Percentiles rank a stretch among this genome's conserved stretches.
These are phyloP conservation scores for Drosophila engyochracea DNA, from an alignment of 2,888 invertebrate species.

Conservation along the genomic window DNA sequence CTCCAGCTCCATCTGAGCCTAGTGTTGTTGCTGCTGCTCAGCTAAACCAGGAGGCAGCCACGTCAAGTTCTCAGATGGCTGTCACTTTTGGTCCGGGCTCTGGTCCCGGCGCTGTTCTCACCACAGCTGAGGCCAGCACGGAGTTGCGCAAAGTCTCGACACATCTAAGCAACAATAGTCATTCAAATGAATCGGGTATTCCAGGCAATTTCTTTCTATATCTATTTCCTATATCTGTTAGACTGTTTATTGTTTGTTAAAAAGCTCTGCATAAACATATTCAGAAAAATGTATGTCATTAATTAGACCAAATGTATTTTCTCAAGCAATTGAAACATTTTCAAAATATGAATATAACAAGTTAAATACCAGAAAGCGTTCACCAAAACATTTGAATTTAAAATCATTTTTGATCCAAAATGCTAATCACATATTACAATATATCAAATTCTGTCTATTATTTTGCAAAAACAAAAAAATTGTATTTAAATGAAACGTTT, in stretches of 20 bases:
- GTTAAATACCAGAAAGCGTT: not conserved
- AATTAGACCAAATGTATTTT: not conserved
- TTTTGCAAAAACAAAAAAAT: not conserved
- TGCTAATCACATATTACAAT: not conserved
- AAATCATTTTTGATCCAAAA: not conserved
- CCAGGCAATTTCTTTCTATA: constrained; percentile 21
- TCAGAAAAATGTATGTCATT: not conserved
- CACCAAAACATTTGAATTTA: not conserved
- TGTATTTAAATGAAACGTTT: too few relatives aligned
- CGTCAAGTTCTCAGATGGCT: constrained; percentile 25
- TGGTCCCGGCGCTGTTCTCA: constrained; percentile 6
- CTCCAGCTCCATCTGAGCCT: constrained; percentile 21
- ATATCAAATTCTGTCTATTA: not conserved
- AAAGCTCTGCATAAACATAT: not conserved
- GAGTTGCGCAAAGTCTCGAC: constrained; percentile 81
- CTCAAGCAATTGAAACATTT: not conserved
- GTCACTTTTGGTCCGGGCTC: not conserved
- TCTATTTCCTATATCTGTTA: constrained; percentile 1
- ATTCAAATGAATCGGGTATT: constrained; percentile 85
- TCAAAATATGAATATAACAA: not conserved
- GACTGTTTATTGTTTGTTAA: constrained; percentile 5
- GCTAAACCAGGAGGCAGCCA: constrained; percentile 33
- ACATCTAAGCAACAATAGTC: constrained; percentile 81
- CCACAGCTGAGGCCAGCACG: constrained; percentile 67
- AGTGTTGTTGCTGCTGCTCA: constrained; percentile 15